Evolutionary conservation across 2,797 vertebrate genomes (phyloP), one percentile per base, ranked within the genome.

Genomic region (Myotis myotis): DNA sequence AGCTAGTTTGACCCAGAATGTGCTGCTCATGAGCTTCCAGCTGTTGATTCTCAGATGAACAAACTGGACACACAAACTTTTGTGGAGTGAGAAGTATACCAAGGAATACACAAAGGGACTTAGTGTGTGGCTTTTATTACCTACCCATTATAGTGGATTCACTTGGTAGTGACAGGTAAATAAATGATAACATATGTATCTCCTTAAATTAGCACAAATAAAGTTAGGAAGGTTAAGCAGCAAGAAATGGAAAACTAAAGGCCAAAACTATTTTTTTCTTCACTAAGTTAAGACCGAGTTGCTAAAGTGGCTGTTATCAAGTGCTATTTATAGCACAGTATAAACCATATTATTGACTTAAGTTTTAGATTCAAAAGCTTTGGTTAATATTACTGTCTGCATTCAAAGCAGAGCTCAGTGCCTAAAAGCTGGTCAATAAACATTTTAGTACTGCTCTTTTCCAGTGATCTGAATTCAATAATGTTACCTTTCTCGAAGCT

Each of bases 401-500:
- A 96, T 98, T 97, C 96, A 97, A 97, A 97, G 97, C 93, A 97
- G 95, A 97, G 68, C 81, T 97, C 84, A 94, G 88, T 87, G 93
- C 96, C 92, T 98, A 97, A 98, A 98, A 98, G 97, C 96, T 16
- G 95, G 97, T 98, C 98, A 98, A 98, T 98, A 98, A 98, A 98
- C 97, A 97, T 98, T 98, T 98, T 98, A 98, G 97, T 97, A 98
- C 94, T 92, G 88, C 96, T 98, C 95, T 98, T 96, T 98, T 97
- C 91, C 74, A 97, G 97, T 97, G 96, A 98, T 98, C 97, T 98
- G 98, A 98, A 98, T 98, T 98, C 98, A 98, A 98, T 98, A 98
- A 98, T 96, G 95, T 97, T 98, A 98, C 97, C 97, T 98, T 98
- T 98, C 97, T 89, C 98, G 97, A 97, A 97, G 96, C 97, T 97